These are phyloP conservation scores for Cygnus buccinator DNA, from an alignment of 2,113 vertebrate genomes.

Conservation along the genomic window DNA sequence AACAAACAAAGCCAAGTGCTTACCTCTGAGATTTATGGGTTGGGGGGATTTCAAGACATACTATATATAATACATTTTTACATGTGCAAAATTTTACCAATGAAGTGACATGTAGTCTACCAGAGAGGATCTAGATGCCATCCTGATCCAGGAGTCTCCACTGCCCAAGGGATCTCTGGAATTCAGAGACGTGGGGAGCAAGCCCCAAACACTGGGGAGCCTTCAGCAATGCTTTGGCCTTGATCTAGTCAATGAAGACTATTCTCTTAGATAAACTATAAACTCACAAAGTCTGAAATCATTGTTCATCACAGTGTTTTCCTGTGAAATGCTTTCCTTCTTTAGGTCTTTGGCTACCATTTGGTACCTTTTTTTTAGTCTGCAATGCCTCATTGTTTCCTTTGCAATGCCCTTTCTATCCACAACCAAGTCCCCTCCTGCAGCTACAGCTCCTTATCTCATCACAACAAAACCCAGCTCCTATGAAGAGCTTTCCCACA, in stretches of 20 bases:
- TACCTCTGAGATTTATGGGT: background rate
- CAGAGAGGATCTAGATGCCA: background rate
- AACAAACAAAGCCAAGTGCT: background rate
- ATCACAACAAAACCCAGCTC: accelerated
- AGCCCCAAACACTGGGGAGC: background rate
- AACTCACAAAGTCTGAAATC: background rate
- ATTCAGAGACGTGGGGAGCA: background rate
- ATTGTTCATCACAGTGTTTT: background rate
- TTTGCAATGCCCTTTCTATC: background rate
- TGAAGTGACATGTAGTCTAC: background rate
- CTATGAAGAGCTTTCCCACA: background rate
- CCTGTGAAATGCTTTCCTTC: background rate
- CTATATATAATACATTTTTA: background rate
- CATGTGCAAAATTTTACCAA: background rate
- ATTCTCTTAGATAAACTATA: background rate
- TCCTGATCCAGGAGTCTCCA: background rate
- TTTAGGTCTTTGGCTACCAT: background rate
- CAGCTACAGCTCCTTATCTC: background rate
- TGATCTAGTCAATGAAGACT: background rate
- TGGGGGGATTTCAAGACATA: background rate
- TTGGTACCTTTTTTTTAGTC: background rate
- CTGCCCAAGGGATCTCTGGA: background rate
- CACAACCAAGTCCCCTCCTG: background rate
- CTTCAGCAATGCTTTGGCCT: background rate
- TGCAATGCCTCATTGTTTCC: background rate